Conservation (phyloP, 2,888 invertebrate species). For the Drosophila mettleri region DNA sequence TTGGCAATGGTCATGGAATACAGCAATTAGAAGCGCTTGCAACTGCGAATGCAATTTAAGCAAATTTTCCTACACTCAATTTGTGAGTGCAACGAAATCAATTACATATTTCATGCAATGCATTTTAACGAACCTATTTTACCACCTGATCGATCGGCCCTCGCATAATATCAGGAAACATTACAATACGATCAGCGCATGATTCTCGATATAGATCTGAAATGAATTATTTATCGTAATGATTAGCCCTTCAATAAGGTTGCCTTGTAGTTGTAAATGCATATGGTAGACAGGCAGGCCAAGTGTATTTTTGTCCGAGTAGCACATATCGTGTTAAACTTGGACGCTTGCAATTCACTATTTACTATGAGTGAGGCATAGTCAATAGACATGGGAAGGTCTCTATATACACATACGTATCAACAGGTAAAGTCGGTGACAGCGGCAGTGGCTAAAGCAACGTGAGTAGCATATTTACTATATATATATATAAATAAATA, state of each 20-base stretch:
- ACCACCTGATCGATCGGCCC: not conserved
- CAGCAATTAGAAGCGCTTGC: conserved; percentile 19
- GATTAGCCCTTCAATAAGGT: conserved; percentile 59
- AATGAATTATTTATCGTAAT: conserved; percentile 66
- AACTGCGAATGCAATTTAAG: conserved; percentile 27
- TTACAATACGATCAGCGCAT: conserved; percentile 43
- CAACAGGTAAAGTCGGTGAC: not conserved
- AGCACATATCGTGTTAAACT: conserved; percentile 51
- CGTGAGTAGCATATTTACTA: conserved; percentile 35
- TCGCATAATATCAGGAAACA: conserved; percentile 26
- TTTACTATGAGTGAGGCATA: conserved; percentile 44
- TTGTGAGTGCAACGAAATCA: conserved; percentile 38
- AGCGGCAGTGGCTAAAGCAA: not conserved
- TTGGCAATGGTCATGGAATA: conserved; percentile 41
- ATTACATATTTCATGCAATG: conserved; percentile 41
- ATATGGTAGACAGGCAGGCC: conserved; percentile 10
- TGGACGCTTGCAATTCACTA: conserved; percentile 34
- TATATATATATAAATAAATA: not conserved
- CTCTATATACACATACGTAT: conserved; percentile 27
- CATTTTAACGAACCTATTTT: conserved; percentile 16
- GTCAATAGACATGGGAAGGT: conserved; percentile 53
- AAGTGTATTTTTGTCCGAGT: conserved; percentile 18
- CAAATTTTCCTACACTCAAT: conserved; percentile 30
- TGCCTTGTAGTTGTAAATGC: conserved; percentile 6
- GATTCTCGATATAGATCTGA: conserved; percentile 34